Conservation (phyloP, 2,888 invertebrate species). For the Notocelia uddmanniana region DNA sequence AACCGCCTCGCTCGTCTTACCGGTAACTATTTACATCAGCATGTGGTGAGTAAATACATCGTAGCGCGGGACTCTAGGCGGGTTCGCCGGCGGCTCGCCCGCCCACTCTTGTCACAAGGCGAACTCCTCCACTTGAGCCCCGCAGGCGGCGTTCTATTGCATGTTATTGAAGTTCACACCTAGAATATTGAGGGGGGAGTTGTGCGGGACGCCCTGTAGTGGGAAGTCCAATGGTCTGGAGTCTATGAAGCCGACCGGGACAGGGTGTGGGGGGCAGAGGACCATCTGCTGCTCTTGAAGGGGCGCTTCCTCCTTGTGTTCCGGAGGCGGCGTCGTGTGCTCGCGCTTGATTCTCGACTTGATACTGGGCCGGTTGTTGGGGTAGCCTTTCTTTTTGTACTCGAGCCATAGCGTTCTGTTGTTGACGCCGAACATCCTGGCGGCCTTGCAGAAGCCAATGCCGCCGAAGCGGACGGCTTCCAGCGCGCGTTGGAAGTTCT, state of each 20-base stretch:
- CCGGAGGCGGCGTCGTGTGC: slow-evolving; percentile 87
- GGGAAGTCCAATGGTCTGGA: slow-evolving; percentile 90
- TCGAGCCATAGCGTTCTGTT: slow-evolving; percentile 94
- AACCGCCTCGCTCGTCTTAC: slow-evolving; percentile 5
- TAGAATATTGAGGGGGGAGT: slow-evolving; percentile 89
- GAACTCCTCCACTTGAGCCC: slow-evolving; percentile 65
- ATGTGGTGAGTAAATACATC: slow-evolving; percentile 66
- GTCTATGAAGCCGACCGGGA: slow-evolving; percentile 90
- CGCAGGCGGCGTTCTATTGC: slow-evolving; percentile 86
- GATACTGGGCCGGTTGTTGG: slow-evolving; percentile 91
- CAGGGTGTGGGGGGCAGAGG: slow-evolving; percentile 88
- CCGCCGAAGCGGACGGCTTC: slow-evolving; percentile 94
- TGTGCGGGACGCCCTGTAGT: slow-evolving; percentile 87
- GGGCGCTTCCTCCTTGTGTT: slow-evolving; percentile 76
- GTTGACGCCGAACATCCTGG: slow-evolving; percentile 93
- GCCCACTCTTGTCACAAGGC: slow-evolving; percentile 78
- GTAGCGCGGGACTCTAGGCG: slow-evolving; percentile 50
- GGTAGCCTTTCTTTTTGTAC: slow-evolving; percentile 94
- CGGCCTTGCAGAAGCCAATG: slow-evolving; percentile 94
- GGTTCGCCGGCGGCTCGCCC: slow-evolving; percentile 58
- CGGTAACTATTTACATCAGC: slow-evolving; percentile 61
- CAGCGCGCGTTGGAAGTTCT: slow-evolving; percentile 92
- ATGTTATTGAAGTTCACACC: slow-evolving; percentile 92
- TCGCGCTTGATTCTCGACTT: slow-evolving; percentile 91
- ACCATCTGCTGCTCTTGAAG: slow-evolving; percentile 77